phyloP scores from a whole-genome alignment of 2,797 vertebrate genomes.

The Sebastes ruberrimus region DNA sequence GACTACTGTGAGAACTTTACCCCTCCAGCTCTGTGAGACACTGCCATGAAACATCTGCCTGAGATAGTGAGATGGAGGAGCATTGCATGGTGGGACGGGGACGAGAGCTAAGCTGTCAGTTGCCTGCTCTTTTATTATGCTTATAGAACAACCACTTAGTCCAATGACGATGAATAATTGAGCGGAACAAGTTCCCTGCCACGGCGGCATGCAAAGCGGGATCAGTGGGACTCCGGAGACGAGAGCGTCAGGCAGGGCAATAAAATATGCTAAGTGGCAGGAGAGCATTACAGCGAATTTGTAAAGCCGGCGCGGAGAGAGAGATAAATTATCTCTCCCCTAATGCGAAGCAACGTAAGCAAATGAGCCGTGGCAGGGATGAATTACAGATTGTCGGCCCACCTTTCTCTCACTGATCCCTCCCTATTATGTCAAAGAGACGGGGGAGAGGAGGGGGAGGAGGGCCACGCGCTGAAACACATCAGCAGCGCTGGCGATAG shows the following conservation, averaged over 20 bases:
- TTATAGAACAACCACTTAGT: slow-evolving; percentile 85
- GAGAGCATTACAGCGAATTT: slow-evolving; percentile 77
- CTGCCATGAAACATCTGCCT: slow-evolving; percentile 55
- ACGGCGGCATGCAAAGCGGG: slow-evolving; percentile 78
- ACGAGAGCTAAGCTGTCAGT: slow-evolving; percentile 76
- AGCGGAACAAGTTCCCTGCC: slow-evolving; percentile 84
- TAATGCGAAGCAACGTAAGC: slow-evolving; percentile 87
- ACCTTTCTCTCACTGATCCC: slow-evolving; percentile 79
- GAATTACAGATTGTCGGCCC: slow-evolving; percentile 84
- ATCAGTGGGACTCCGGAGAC: slow-evolving; percentile 79
- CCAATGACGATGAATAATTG: slow-evolving; percentile 88
- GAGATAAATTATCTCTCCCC: slow-evolving; percentile 85
- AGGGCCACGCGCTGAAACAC: slow-evolving; percentile 36
- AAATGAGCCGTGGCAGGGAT: slow-evolving; percentile 87
- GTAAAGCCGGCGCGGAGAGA: slow-evolving; percentile 73
- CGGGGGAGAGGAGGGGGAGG: slow-evolving; percentile 36
- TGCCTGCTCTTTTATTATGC: slow-evolving; percentile 79
- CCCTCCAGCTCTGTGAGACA: slow-evolving; percentile 18
- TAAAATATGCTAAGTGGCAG: slow-evolving; percentile 90
- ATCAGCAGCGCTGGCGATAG: slow-evolving; percentile 40
- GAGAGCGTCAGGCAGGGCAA: slow-evolving; percentile 78
- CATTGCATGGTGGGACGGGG: slow-evolving; percentile 54
- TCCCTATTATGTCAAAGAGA: slow-evolving; percentile 84
- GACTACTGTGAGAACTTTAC: background rate
- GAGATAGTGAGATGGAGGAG: slow-evolving; percentile 48